These are phyloP conservation scores for Scaptomyza hsui DNA, from an alignment of 1,140 invertebrate species.

Conservation along the genomic window DNA sequence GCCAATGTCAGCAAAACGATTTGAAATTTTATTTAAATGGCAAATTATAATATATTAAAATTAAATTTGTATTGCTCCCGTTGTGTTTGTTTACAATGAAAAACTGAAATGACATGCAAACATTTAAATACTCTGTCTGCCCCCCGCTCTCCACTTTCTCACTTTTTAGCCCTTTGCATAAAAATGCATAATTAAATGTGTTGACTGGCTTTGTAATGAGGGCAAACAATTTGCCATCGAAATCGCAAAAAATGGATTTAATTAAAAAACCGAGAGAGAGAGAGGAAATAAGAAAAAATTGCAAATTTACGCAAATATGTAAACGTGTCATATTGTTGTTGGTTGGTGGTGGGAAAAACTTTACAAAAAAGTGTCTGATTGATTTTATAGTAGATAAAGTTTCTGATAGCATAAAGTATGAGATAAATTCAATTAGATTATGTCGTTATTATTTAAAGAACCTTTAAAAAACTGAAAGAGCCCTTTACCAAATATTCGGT, in stretches of 20 bases:
- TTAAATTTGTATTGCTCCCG: constrained; percentile 45
- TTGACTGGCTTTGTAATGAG: constrained; percentile 35
- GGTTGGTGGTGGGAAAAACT: neutral
- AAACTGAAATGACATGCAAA: constrained; percentile 24
- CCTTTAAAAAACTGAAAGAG: neutral
- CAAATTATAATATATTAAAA: constrained; percentile 67
- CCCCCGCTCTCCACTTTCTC: neutral
- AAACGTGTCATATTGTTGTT: constrained; percentile 33
- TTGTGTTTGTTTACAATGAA: constrained; percentile 22
- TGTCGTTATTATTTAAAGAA: no score
- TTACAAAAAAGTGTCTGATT: constrained; percentile 3
- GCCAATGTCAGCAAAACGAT: constrained; percentile 58
- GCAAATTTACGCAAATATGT: constrained; percentile 20
- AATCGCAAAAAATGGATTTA: constrained; percentile 45
- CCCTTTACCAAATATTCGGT: neutral
- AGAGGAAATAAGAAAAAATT: constrained; percentile 29
- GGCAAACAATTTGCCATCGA: constrained; percentile 57
- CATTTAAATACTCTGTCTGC: neutral
- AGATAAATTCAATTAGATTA: no score
- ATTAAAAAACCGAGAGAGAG: constrained; percentile 24
- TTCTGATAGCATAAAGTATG: no score
- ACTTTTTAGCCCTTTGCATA: neutral
- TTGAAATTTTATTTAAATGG: constrained; percentile 57
- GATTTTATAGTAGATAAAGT: neutral
- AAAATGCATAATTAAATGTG: constrained; percentile 60